Base-by-base conservation (phyloP, 1,140 invertebrate genomes). In the Trachymyrmex septentrionalis region DNA sequence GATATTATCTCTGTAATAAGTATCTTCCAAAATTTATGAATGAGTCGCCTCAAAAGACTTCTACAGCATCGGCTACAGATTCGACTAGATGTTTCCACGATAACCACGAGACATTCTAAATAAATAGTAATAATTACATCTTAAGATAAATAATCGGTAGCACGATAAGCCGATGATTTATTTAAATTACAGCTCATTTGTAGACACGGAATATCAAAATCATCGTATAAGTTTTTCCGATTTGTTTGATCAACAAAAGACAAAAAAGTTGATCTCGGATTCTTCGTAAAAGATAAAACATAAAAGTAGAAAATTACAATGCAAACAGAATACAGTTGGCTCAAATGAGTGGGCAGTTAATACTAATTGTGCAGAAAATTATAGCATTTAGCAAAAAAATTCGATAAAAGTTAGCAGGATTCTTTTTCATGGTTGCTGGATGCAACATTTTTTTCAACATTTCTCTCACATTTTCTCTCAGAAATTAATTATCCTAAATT, bases 11-110 rank as follows among this genome's bases (percentile, higher is more conserved):
- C 34, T 9, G 3, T 48, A 14, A 30, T 48, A 14, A 30, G 64
- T 50, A 34, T 16, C 64, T 81, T 57, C 34, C 10, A 72, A 34
- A 57, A 5, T 57, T 81, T 81, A 81, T 71, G 64, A 82, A 82
- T 48, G 66, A 57, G 34, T 16, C 77, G 50, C 10, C 16, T 38
- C 48, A n/a, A 69, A 44, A 57, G 2, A 19, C 21, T n/a, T n/a
- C 12, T 9, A 21, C 19, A n/a, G 21, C 34, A 27, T 81, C 6
- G 21, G 48, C 14, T 69, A n/a, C n/a, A 44, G 10, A 44, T 44
- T 44, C 9, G 9, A 44, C 10, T 44, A 44, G 50, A 27, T 69
- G 5, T 57, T 81, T 71, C 21, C 21, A 38, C 14, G 21, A 82
- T 82, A 71, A 4, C 2, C 34, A 27, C 12, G 16, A 59, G 57